Evolutionary conservation across 2,888 invertebrate genomes (phyloP), one percentile per base, ranked within the genome.

Genomic region (Meiosimyza decipiens): DNA sequence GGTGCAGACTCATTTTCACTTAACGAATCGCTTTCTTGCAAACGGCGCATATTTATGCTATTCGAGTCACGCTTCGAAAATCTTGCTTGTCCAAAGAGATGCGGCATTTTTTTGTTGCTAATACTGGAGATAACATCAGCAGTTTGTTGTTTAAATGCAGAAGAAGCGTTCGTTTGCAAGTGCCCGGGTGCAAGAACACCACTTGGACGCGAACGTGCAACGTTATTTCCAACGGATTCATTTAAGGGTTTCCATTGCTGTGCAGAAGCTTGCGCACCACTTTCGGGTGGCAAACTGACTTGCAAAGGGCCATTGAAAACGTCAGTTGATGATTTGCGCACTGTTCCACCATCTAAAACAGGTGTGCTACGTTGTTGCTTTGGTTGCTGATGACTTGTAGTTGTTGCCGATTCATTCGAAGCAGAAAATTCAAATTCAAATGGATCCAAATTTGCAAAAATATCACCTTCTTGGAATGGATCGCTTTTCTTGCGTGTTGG

Each of bases 221-320:
- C 47, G 63, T 55, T 59, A 40, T 71, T 77, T 49, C 75, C 71
- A 52, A 69, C 65, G 3, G 62, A 15, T 2, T n/a, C 55, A 6
- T 50, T 40, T 3, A 57, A 67, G 50, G 77, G 73, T 33, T 78
- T 80, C 79, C 79, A 84, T 77, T 79, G 78, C 59, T 49, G 57
- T 47, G 79, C 75, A 72, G 77, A 49, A 49, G 73, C n/a, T 76
- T 73, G n/a, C n/a, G 84, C 82, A 68, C 88, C 79, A 59, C 88
- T 87, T 79, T 93, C 93, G 12, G 91, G 92, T 57, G 92, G 92
- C 80, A 93, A 85, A 72, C 90, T 89, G 62, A 93, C 93, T 79
- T 92, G 92, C 74, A 93, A 88, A 54, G 92, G 91, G 3, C 92
- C 92, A 84, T 92, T 90, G 80, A 90, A 90, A 71, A 89, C 88